A percentile compares a stretch with the other conserved stretches of the same genome.
These are phyloP conservation scores for Cheilinus undulatus DNA, from an alignment of 2,113 vertebrate genomes.

Conservation along the genomic window DNA sequence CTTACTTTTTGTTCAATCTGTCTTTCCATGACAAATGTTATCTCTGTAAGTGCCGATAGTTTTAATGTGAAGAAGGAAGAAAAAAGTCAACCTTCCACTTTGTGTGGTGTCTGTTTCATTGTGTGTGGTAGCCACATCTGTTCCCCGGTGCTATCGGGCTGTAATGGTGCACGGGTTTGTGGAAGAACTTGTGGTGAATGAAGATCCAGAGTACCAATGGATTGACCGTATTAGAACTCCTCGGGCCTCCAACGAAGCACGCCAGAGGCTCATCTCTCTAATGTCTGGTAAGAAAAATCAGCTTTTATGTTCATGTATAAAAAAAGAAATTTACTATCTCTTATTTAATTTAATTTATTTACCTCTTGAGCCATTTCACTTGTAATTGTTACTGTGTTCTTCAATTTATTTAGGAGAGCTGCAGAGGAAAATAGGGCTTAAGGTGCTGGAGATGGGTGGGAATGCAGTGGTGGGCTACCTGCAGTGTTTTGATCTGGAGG, in stretches of 20 bases:
- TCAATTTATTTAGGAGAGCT: conserved; percentile 87
- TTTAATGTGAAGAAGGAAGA: not conserved
- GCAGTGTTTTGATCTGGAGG: conserved; percentile 98
- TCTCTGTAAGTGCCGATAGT: too few relatives aligned
- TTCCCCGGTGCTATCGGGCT: conserved; percentile 94
- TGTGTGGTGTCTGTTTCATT: conserved; percentile 4
- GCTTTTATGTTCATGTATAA: not conserved
- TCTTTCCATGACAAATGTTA: too few relatives aligned
- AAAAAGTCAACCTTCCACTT: not conserved
- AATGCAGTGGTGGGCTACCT: conserved; percentile 98
- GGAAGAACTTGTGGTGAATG: conserved; percentile 98
- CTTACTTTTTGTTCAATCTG: conserved; percentile 34
- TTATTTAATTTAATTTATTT: too few relatives aligned
- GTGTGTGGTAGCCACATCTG: conserved; percentile 88
- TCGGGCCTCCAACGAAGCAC: conserved; percentile 95
- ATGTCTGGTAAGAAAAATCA: conserved; percentile 91
- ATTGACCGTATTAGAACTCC: conserved; percentile 98
- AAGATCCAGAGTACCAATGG: conserved; percentile 99
- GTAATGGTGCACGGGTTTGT: conserved; percentile 96
- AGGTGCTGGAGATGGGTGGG: conserved; percentile 98
- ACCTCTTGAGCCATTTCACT: not conserved
- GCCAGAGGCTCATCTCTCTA: conserved; percentile 96
- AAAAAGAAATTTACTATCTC: too few relatives aligned
- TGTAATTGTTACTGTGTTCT: conserved; percentile 31
- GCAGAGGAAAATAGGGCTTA: conserved; percentile 98